Base-by-base conservation (phyloP, 2,888 invertebrate genomes). In the Rhimphoctona megacephalus region DNA sequence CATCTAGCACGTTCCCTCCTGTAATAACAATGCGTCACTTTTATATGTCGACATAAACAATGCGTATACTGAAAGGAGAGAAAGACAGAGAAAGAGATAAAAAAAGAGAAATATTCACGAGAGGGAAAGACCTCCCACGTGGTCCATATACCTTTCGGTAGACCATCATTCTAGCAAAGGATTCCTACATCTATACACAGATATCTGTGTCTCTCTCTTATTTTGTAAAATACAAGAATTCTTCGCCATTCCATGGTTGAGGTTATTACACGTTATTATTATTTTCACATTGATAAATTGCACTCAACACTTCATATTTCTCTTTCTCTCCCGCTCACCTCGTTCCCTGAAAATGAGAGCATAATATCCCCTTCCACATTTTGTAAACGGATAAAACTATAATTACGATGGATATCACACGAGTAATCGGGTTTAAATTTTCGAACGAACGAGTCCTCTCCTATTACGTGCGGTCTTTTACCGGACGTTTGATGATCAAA, bases 21-120 rank as follows among this genome's bases (percentile, higher is more conserved):
- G 91, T 90, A 92, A 92, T 92, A 91, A 92, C 92, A 91, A 92
- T 92, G 90, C 91, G 91, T 92, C 92, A 92, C 91, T 91, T 91
- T 92, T 92, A 92, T 91, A 91, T 88, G 90, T 91, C 89, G 88
- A 90, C 91, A 92, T 92, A 92, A 92, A 91, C 92, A 92, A 92
- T 91, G 90, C 90, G 72, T 39, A 64, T 49, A 61, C 64, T 43
- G 46, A 70, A 67, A 67, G 72, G 22, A n/a, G 74, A 64, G 79
- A 80, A 70, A 72, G 74, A 36, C 66, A 36, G 61, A 36, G 79
- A 79, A 25, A 57, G 30, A 52, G 36, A 43, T 19, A 79, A 70
- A 46, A 57, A 25, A 46, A 49, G 72, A 54, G 36, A 77, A 76
- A 81, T 74, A 69, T 85, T 76, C 17, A 76, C 76, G 70, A 54